Percentiles rank a stretch among this genome's conserved stretches.
Conservation (phyloP, 2,113 vertebrate species). For the Amazona vittata region DNA sequence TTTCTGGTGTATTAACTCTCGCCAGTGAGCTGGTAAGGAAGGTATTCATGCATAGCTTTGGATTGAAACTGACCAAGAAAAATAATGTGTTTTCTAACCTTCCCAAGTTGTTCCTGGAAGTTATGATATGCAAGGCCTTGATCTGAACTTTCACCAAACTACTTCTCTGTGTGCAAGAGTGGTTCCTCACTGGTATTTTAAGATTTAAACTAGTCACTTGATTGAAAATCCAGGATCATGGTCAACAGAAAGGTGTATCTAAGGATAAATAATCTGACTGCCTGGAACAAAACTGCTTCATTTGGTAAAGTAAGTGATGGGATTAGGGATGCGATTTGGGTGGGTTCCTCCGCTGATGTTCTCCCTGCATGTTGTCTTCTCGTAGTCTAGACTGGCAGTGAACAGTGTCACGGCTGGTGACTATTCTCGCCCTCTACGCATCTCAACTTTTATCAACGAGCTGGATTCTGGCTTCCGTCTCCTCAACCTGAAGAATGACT, state of each 20-base stretch:
- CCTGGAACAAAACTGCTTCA: not conserved
- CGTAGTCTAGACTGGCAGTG: constrained; percentile 90
- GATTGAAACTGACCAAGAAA: not conserved
- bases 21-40: constrained; percentile 94
- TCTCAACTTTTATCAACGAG: constrained; percentile 96
- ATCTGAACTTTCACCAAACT: not conserved
- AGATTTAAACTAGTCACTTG: not conserved
- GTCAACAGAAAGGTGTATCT: not conserved
- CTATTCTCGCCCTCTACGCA: constrained; percentile 91
- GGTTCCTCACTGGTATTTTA: not conserved
- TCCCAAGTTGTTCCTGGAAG: not conserved
- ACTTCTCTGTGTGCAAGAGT: not conserved
- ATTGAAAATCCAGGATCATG: not conserved
- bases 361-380: not conserved
- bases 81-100: not conserved
- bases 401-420: constrained; percentile 97
- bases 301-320: not conserved
- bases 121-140: not conserved
- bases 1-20: constrained; percentile 92
- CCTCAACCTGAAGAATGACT: constrained; percentile 97
- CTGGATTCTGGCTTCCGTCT: constrained; percentile 96
- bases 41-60: not conserved
- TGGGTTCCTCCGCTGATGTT: not conserved
- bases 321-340: not conserved
- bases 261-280: not conserved